Base-by-base conservation (phyloP, 2,113 vertebrate genomes). In the Phainopepla nitens region DNA sequence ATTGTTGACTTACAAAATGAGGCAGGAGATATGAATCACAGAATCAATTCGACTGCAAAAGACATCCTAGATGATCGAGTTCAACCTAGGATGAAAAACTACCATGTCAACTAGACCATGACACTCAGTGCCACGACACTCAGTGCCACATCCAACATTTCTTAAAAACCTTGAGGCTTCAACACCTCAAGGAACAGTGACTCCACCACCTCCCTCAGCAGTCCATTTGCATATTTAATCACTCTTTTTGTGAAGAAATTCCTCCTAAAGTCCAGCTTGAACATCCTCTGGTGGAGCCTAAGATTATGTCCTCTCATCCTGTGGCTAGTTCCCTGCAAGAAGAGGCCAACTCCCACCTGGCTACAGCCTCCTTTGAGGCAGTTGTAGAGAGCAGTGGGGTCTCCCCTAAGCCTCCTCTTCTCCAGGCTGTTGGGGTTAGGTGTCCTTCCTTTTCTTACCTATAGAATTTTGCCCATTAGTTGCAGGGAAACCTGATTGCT, bases 11-110 rank as follows among this genome's bases (percentile, higher is more conserved):
- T 69, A 41, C 11, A n/a, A 47, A 80, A 83, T 70, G 41, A 76
- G 24, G n/a, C 0, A 2, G 17, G 13, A 35, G 50, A 66, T 60
- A 56, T 17, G 31, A 82, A 60, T 66, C 28, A 51, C 20, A 41
- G 6, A 41, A 82, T 53, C 61, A 68, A 15, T 41, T 53, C 53
- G 28, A 20, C 9, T 68, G 61, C 24, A 47, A 75, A 75, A 68
- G n/a, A 22, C 1, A 2, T 60, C 51, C 69, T 58, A 60, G 51
- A 45, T 29, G 15, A 24, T 45, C 0, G 1, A 45, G 24, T 75
- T 24, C 20, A 53, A 7, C 20, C 39, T 45, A 9, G 25, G 39
- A 53, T 20, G 20, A 33, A 75, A 60, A 33, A 51, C 20, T 13
- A 53, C 33, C 33, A n/a, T 28, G 33, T 29, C 28, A 58, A 8